These are phyloP conservation scores for Ernsta delagoae DNA, from an alignment of 2,888 invertebrate genomes.

Conservation along the genomic window DNA sequence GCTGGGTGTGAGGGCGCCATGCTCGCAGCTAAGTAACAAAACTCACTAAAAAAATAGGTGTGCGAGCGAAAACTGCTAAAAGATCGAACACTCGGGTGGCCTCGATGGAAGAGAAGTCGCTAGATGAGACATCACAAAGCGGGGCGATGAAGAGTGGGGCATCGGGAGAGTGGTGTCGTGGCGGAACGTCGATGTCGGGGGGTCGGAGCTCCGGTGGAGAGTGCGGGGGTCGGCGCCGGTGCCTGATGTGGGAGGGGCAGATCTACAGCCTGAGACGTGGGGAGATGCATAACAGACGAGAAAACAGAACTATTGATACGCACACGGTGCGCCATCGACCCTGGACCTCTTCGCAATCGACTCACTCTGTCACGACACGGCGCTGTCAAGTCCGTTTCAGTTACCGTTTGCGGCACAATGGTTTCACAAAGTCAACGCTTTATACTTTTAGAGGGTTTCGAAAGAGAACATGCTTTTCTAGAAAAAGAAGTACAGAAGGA, in stretches of 20 bases:
- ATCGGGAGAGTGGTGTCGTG: constrained; percentile 42
- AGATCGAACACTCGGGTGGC: constrained; percentile 48
- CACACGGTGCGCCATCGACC: constrained; percentile 66
- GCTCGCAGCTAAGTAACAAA: constrained; percentile 52
- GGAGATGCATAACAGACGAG: constrained; percentile 69
- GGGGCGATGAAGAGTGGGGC: constrained; percentile 37
- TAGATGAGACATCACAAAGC: constrained; percentile 54
- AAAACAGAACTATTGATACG: constrained; percentile 63
- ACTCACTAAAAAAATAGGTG: constrained; percentile 44
- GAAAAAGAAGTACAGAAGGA: constrained; percentile 5
- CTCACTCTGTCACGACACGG: constrained; percentile 15
- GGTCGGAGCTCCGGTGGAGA: constrained; percentile 43
- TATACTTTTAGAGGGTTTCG: background rate
- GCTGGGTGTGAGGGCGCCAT: constrained; percentile 49
- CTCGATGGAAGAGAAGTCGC: constrained; percentile 44
- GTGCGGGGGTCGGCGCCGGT: constrained; percentile 54
- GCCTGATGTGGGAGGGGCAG: constrained; percentile 54
- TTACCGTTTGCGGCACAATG: constrained; percentile 9
- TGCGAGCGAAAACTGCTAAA: constrained; percentile 56
- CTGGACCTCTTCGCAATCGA: constrained; percentile 43
- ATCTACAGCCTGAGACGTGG: constrained; percentile 57
- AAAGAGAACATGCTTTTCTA: constrained; percentile 6
- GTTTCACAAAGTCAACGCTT: constrained; percentile 9
- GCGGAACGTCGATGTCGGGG: constrained; percentile 42
- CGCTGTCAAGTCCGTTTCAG: constrained; percentile 15